A percentile compares a stretch with the other conserved stretches of the same genome.
Evolutionary conservation across 2,888 invertebrate genomes (phyloP).

Genomic region (Phengaris alcon): DNA sequence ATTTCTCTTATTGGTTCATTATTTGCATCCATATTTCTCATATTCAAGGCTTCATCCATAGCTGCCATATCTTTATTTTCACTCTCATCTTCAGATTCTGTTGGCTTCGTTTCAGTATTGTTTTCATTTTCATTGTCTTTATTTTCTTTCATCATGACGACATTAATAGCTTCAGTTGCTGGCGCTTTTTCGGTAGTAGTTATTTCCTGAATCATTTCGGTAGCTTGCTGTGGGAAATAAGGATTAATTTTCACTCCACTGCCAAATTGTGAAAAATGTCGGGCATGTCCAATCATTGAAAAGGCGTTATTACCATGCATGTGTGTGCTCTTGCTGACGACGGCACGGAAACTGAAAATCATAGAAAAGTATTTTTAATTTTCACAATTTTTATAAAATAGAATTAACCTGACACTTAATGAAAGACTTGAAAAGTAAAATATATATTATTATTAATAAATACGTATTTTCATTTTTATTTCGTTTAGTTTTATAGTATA

Average conservation of each 20-base stretch:
- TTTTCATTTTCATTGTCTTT: constrained; percentile 29
- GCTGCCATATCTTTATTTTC: constrained; percentile 16
- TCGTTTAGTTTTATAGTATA: too few species aligned
- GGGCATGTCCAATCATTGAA: constrained; percentile 59
- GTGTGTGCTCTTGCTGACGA: constrained; percentile 72
- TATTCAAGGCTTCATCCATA: background rate
- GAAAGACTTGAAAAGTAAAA: too few species aligned
- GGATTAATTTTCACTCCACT: constrained; percentile 65
- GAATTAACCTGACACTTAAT: too few species aligned
- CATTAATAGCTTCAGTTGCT: constrained; percentile 37
- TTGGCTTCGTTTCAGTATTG: background rate
- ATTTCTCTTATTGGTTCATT: background rate
- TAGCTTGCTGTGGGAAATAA: constrained; percentile 59
- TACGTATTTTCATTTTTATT: too few species aligned
- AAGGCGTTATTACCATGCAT: constrained; percentile 65
- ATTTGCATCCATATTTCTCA: background rate
- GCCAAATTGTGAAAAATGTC: constrained; percentile 59
- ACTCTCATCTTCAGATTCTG: background rate
- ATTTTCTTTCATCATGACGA: constrained; percentile 24
- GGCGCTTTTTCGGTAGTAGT: constrained; percentile 42
- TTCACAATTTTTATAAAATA: background rate
- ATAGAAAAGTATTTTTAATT: constrained; percentile 7
- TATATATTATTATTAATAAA: too few species aligned
- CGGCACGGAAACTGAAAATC: constrained; percentile 74
- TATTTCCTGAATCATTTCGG: constrained; percentile 42